Evolutionary conservation across 2,888 invertebrate species (phyloP), one percentile per base, ranked within the genome.

Genomic region (Nemotelus pantherinus): DNA sequence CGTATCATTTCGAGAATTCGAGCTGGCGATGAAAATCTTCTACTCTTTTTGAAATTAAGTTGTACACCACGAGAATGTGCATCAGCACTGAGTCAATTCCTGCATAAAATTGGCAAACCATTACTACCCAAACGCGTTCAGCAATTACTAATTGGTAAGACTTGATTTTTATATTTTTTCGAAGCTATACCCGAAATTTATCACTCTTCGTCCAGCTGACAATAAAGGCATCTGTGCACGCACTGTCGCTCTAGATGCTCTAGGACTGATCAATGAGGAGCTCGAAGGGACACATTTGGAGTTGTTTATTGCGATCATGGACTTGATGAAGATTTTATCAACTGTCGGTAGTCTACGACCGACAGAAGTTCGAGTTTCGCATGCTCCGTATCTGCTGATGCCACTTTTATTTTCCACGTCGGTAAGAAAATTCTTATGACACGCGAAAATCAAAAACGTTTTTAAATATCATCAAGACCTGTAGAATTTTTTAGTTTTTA

Each of bases 11-110:
- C 72, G 50, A 79, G 76, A 80, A 79, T 80, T 57, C 75, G 64
- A 64, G 10, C 48, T 0, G 80, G 80, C n/a, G 79, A 80, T 71
- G 77, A 76, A 39, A 68, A 76, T 55, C 43, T 80, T 44, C 55
- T 77, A 25, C 41, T 39, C n/a, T 80, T 77, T 75, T 58, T 80
- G 47, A 64, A 63, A 76, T 44, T 65, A 25, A 70, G 44, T 57
- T 75, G 77, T 72, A 68, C 80, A 67, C 77, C 79, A 50, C 68
- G 79, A 25, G 80, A 80, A 77, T 80, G 80, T 77, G 80, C 80
- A 9, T 75, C 80, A 55, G 80, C 78, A 10, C 74, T 79, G 70
- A 77, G 74, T 60, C 50, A 58, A 47, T 80, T 78, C 72, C 50
- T 80, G 41, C 67, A 75, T 57, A 58, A 63, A 48, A 60, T 79